Base-by-base conservation (phyloP, 2,888 invertebrate species). In the Leptopterna dolabrata region DNA sequence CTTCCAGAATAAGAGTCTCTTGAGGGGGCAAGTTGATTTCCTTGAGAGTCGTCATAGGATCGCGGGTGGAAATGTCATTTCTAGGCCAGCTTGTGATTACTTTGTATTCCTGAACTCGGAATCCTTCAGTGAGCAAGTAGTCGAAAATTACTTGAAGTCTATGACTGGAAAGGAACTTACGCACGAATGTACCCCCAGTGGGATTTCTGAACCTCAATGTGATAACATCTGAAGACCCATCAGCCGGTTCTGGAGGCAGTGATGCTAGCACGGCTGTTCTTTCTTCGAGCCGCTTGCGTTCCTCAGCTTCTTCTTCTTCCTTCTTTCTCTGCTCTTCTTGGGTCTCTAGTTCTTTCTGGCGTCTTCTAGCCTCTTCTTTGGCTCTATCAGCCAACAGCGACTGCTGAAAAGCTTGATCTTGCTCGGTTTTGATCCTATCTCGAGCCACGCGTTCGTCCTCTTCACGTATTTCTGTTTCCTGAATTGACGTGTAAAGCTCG, bases 1-100 rank as follows among this genome's bases (percentile, higher is more conserved):
- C 97, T 93, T 98, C 98, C 90, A 98, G 93, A 93, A 97, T 97
- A 90, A 98, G 94, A 90, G 98, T 98, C 94, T 98, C 98, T 94
- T 98, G 98, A 85, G 97, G 96, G 92, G 94, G 97, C 91, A 98
- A 94, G 92, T 97, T 97, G 90, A 98, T 93, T 90, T 96, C 95
- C 92, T 95, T 94, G 90, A 99, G 93, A 89, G 97, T 96, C 92
- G 95, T 94, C 91, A 93, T 94, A 76, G 93, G 93, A 92, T 97
- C 95, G 92, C 96, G 93, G 89, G 94, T 93, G 89, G 97, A 96
- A 89, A 98, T 97, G 94, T 98, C 98, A 94, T 96, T 95, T 91
- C 98, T 95, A 91, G 98, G 98, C 96, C 96, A 98, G 92, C 97
- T 96, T 90, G 96, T 95, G 91, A 98, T 95, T 88, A 98, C 95